These are phyloP conservation scores for Ceratosolen solmsi DNA, from an alignment of 1,140 invertebrate genomes.

Conservation along the genomic window DNA sequence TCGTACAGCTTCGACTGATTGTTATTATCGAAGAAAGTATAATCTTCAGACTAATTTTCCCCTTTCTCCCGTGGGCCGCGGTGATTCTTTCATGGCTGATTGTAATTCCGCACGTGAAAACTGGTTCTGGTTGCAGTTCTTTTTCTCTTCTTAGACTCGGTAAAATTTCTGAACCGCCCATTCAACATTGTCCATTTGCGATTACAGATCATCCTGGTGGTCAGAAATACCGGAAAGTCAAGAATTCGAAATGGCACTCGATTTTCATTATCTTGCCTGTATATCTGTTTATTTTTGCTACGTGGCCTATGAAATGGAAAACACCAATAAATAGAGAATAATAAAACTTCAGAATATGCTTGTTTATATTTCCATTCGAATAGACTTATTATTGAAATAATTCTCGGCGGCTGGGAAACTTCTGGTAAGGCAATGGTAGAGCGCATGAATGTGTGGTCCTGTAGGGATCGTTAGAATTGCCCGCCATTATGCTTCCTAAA, in stretches of 20 bases:
- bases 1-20: not conserved
- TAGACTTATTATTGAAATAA: not conserved
- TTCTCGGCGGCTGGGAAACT: too few relatives aligned
- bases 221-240: not conserved
- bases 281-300: not conserved
- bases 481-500: too few relatives aligned
- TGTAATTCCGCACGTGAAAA: conserved; percentile 12
- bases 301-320: not conserved
- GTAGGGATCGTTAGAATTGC: too few relatives aligned
- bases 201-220: not conserved
- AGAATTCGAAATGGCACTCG: not conserved
- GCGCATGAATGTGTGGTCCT: too few relatives aligned
- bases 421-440: too few relatives aligned
- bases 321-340: not conserved
- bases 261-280: not conserved
- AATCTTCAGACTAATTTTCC: conserved; percentile 15
- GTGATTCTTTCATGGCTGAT: not conserved
- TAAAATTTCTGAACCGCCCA: not conserved
- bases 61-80: not conserved
- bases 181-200: not conserved
- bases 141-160: not conserved
- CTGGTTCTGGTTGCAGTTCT: conserved; percentile 1
- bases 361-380: not conserved
- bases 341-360: not conserved
- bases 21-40: not conserved